These are phyloP conservation scores for Cryptophagus acutangulus DNA, from an alignment of 2,888 invertebrate genomes.

Conservation along the genomic window DNA sequence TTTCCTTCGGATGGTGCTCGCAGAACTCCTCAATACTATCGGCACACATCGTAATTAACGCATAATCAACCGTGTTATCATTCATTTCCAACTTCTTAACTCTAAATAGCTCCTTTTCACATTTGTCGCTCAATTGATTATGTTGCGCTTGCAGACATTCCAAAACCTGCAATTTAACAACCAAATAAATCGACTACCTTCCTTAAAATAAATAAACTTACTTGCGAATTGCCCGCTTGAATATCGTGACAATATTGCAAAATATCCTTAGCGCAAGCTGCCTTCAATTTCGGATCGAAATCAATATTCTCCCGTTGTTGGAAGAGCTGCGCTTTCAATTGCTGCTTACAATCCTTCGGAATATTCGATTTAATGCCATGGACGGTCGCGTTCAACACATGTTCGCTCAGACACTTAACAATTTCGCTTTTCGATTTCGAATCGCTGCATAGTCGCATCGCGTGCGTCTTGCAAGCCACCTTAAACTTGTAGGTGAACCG, in stretches of 20 bases:
- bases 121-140: constrained; percentile 60
- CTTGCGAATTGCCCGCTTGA: constrained; percentile 61
- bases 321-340: constrained; percentile 84
- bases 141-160: constrained; percentile 71
- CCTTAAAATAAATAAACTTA: constrained; percentile 32
- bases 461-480: constrained; percentile 83
- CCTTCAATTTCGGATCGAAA: constrained; percentile 78
- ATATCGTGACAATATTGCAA: constrained; percentile 64
- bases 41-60: constrained; percentile 76
- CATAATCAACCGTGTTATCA: constrained; percentile 84
- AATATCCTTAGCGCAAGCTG: constrained; percentile 77
- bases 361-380: constrained; percentile 71
- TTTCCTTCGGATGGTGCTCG: constrained; percentile 62
- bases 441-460: constrained; percentile 61
- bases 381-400: constrained; percentile 84
- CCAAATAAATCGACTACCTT: constrained; percentile 2
- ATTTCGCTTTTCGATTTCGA: constrained; percentile 76
- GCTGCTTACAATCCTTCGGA: constrained; percentile 83
- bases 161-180: constrained; percentile 56
- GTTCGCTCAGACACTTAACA: constrained; percentile 82
- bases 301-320: constrained; percentile 87
- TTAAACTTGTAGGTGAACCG: constrained; percentile 93
- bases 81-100: constrained; percentile 79
- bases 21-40: constrained; percentile 84
- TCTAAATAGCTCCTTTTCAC: constrained; percentile 78